phyloP scores from a whole-genome alignment of 2,113 vertebrate genomes.

The Calidris pugnax region DNA sequence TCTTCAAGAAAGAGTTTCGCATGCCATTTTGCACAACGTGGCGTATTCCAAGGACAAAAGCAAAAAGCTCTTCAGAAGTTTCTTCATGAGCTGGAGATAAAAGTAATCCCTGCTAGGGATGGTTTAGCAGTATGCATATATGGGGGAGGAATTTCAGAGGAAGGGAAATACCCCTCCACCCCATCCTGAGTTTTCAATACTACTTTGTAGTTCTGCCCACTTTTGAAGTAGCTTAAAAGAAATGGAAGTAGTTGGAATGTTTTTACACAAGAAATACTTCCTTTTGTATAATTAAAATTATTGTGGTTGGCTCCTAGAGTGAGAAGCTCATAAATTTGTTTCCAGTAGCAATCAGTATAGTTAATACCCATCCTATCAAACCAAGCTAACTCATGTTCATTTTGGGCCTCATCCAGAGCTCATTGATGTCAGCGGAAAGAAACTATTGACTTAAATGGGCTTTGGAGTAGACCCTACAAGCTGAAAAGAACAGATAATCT shows the following conservation, averaged over 20 bases:
- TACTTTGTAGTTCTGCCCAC: conserved; percentile 68
- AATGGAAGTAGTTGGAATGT: conserved; percentile 67
- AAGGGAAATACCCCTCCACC: conserved; percentile 69
- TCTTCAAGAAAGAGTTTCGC: neutral
- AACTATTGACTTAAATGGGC: conserved; percentile 9
- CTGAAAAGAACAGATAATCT: conserved; percentile 35
- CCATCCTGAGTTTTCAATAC: conserved; percentile 57
- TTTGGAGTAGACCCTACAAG: conserved; percentile 27
- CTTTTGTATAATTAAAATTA: conserved; percentile 70
- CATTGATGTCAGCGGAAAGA: conserved; percentile 52
- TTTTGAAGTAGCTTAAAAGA: conserved; percentile 71
- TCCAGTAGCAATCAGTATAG: conserved; percentile 44
- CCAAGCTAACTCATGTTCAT: neutral
- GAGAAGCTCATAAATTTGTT: conserved; percentile 48
- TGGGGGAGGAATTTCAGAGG: conserved; percentile 66
- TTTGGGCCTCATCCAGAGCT: conserved; percentile 47
- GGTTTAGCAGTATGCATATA: conserved; percentile 51
- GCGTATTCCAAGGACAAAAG: neutral
- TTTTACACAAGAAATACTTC: conserved; percentile 64
- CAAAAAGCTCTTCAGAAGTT: conserved; percentile 47
- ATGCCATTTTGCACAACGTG: neutral
- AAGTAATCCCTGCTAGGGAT: conserved; percentile 64
- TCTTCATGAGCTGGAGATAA: conserved; percentile 55
- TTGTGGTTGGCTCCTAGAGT: conserved; percentile 55
- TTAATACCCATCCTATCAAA: conserved; percentile 35